A percentile compares a stretch with the other conserved stretches of the same genome.
These are phyloP conservation scores for Mamestra configurata DNA, from an alignment of 1,140 invertebrate species.

Conservation along the genomic window DNA sequence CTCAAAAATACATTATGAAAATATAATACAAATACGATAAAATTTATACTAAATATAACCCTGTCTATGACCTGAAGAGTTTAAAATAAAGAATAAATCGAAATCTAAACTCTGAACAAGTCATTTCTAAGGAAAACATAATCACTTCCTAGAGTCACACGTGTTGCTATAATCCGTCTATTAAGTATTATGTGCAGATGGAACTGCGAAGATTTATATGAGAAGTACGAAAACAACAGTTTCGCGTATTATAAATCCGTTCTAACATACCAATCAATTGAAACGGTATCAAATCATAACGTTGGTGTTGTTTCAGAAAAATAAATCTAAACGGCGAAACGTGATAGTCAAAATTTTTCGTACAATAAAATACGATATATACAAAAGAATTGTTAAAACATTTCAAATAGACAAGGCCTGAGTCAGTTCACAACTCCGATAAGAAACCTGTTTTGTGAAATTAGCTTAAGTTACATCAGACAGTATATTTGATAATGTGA, in stretches of 20 bases:
- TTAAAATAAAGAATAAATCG: slow-evolving; percentile 77
- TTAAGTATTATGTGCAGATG: slow-evolving; percentile 13
- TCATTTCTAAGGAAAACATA: slow-evolving; percentile 71
- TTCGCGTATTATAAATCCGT: slow-evolving; percentile 12
- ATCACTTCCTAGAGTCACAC: slow-evolving; percentile 39
- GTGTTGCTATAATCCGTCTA: slow-evolving; percentile 15
- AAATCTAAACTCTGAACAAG: slow-evolving; percentile 83
- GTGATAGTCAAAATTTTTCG: slow-evolving; percentile 57
- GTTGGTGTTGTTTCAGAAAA: slow-evolving; percentile 15
- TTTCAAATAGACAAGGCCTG: slow-evolving; percentile 76
- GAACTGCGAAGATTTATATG: slow-evolving; percentile 1
- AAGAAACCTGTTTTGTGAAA: slow-evolving; percentile 68
- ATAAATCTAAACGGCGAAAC: slow-evolving; percentile 43
- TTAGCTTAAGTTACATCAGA: slow-evolving; percentile 28
- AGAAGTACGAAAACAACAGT: background rate
- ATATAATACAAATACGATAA: slow-evolving; percentile 88
- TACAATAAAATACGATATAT: slow-evolving; percentile 48
- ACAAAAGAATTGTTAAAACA: slow-evolving; percentile 62
- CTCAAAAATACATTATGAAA: slow-evolving; percentile 88
- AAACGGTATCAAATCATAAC: slow-evolving; percentile 14
- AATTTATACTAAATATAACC: slow-evolving; percentile 88
- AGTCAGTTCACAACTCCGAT: slow-evolving; percentile 77
- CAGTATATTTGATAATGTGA: slow-evolving; percentile 39
- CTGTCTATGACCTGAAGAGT: slow-evolving; percentile 88
- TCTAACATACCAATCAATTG: slow-evolving; percentile 21